Evolutionary conservation across 2,888 invertebrate species (phyloP).

Genomic region (Hylaea fasciaria): DNA sequence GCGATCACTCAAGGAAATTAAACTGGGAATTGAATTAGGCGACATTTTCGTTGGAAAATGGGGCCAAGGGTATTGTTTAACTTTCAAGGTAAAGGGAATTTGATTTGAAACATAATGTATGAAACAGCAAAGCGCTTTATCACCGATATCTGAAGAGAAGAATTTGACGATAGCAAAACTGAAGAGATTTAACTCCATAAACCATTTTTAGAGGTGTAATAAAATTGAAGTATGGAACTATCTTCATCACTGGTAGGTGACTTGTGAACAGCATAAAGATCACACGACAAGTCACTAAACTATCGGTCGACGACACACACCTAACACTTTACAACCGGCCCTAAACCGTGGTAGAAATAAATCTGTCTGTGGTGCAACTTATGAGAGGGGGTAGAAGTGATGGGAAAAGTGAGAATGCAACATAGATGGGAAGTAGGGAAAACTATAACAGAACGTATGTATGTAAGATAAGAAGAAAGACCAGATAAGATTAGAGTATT

Average conservation of each 20-base stretch:
- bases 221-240: background rate
- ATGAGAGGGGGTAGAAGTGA: background rate
- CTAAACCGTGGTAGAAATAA: slow-evolving; percentile 29
- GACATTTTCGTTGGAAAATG: background rate
- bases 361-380: slow-evolving; percentile 20
- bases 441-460: too few species aligned
- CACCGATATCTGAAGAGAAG: too few species aligned
- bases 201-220: background rate
- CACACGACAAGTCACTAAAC: slow-evolving; percentile 6
- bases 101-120: too few species aligned
- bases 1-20: slow-evolving; percentile 10
- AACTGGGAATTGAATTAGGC: slow-evolving; percentile 1
- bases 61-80: too few species aligned
- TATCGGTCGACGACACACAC: slow-evolving; percentile 8
- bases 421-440: too few species aligned
- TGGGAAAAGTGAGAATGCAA: too few species aligned
- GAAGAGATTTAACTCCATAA: background rate
- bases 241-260: background rate
- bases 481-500: too few species aligned
- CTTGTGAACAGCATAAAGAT: background rate
- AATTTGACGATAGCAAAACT: background rate
- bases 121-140: too few species aligned
- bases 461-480: too few species aligned
- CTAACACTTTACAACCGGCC: slow-evolving; percentile 32
- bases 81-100: too few species aligned